These are phyloP conservation scores for Chiloscyllium plagiosum DNA, from an alignment of 2,113 vertebrate species.

Conservation along the genomic window DNA sequence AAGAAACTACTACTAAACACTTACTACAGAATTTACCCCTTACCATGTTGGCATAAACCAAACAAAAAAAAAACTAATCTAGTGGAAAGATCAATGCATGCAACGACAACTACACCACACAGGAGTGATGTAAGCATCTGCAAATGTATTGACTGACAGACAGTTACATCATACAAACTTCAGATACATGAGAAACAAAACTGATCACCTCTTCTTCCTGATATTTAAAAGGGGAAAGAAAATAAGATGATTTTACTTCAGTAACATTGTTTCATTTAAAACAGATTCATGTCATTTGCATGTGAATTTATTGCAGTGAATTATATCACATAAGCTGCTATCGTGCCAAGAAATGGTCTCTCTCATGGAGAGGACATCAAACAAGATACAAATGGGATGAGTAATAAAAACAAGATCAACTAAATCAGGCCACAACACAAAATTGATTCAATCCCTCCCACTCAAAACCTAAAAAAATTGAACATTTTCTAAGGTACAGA, in stretches of 20 bases:
- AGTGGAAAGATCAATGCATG: slow-evolving; percentile 47
- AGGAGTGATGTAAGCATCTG: slow-evolving; percentile 50
- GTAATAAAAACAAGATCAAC: not conserved
- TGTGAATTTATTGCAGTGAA: not conserved
- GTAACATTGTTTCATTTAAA: not conserved
- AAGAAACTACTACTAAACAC: not conserved
- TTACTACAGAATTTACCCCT: not conserved
- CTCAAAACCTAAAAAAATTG: not conserved
- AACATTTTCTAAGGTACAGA: not conserved
- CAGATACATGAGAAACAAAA: slow-evolving; percentile 47
- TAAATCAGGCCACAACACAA: not conserved
- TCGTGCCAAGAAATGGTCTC: no score
- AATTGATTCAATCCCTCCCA: no score
- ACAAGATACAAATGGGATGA: not conserved
- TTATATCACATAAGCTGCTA: no score
- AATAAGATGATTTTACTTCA: slow-evolving; percentile 17
- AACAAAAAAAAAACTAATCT: not conserved
- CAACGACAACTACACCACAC: slow-evolving; percentile 57
- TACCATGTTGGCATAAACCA: not conserved
- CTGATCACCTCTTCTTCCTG: slow-evolving; percentile 94
- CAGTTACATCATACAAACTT: slow-evolving; percentile 48
- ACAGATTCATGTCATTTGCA: not conserved
- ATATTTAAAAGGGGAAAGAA: slow-evolving; percentile 50
- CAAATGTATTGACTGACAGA: slow-evolving; percentile 39
- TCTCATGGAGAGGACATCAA: not conserved